These are phyloP conservation scores for Dendropsophus ebraccatus DNA, from an alignment of 2,113 vertebrate genomes.

Conservation along the genomic window DNA sequence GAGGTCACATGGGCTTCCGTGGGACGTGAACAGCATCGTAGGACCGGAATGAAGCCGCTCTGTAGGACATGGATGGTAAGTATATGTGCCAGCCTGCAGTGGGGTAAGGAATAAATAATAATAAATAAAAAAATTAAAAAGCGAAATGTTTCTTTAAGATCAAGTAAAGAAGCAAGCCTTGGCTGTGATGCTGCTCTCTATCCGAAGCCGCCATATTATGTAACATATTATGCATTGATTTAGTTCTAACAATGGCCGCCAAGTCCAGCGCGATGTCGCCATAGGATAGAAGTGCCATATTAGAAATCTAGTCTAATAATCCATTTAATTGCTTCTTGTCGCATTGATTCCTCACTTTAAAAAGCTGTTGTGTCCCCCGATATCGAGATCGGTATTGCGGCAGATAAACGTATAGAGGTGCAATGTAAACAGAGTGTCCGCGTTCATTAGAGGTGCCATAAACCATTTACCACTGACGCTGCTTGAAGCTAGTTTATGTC, in stretches of 20 bases:
- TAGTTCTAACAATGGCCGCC: not conserved
- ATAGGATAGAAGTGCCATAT: not conserved
- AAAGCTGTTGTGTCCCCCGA: not conserved
- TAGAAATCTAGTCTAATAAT: not conserved
- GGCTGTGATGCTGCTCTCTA: not conserved
- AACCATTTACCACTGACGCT: not conserved
- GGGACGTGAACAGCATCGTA: too few species aligned
- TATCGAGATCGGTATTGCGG: not conserved
- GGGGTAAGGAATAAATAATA: too few species aligned
- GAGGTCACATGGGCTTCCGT: too few species aligned
- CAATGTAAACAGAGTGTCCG: not conserved
- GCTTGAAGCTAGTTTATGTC: constrained; percentile 13
- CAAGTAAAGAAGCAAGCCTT: not conserved
- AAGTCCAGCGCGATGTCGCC: too few species aligned
- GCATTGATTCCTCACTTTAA: not conserved
- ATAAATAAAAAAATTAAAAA: too few species aligned
- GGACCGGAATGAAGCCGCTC: too few species aligned
- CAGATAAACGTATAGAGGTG: not conserved
- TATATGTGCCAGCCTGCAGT: too few species aligned
- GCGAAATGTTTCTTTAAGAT: too few species aligned
- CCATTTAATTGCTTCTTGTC: not conserved
- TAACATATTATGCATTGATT: constrained; percentile 14
- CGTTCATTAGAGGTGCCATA: not conserved
- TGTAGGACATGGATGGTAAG: too few species aligned
- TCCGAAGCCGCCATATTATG: not conserved